Evolutionary conservation across 2,888 invertebrate genomes (phyloP).

Genomic region (Globia sparganii): DNA sequence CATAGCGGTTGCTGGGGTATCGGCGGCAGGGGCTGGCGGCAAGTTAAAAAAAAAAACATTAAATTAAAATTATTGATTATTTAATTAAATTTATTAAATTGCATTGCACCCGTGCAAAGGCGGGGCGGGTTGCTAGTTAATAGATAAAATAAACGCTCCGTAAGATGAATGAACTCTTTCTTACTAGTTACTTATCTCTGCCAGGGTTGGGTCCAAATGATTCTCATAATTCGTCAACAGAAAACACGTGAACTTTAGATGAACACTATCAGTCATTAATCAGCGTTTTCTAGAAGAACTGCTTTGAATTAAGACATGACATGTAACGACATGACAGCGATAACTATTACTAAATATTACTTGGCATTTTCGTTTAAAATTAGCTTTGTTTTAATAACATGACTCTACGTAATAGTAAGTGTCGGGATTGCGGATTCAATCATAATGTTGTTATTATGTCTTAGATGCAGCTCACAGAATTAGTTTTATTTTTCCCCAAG

Average conservation of each 20-base stretch:
- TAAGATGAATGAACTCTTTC: neutral
- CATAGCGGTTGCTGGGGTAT: too few species aligned
- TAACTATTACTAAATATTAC: constrained; percentile 8
- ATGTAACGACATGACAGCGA: neutral
- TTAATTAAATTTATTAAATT: too few species aligned
- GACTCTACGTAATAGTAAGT: neutral
- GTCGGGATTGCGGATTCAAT: neutral
- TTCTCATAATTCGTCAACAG: neutral
- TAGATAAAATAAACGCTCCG: too few species aligned
- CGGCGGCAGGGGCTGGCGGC: too few species aligned
- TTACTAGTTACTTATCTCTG: constrained; percentile 16
- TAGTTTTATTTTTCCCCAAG: neutral
- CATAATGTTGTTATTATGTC: neutral
- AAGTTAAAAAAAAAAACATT: too few species aligned
- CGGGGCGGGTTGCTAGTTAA: too few species aligned
- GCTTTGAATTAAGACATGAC: neutral
- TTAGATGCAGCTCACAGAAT: neutral
- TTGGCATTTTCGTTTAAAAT: neutral
- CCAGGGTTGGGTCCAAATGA: constrained; percentile 6
- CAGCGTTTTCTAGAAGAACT: neutral
- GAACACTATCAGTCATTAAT: constrained; percentile 18
- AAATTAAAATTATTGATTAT: too few species aligned
- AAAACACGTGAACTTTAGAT: constrained; percentile 14
- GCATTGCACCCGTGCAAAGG: too few species aligned
- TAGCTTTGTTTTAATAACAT: neutral